A percentile compares a stretch with the other conserved stretches of the same genome.
phyloP scores from a whole-genome alignment of 2,113 vertebrate species.

The Meles meles region DNA sequence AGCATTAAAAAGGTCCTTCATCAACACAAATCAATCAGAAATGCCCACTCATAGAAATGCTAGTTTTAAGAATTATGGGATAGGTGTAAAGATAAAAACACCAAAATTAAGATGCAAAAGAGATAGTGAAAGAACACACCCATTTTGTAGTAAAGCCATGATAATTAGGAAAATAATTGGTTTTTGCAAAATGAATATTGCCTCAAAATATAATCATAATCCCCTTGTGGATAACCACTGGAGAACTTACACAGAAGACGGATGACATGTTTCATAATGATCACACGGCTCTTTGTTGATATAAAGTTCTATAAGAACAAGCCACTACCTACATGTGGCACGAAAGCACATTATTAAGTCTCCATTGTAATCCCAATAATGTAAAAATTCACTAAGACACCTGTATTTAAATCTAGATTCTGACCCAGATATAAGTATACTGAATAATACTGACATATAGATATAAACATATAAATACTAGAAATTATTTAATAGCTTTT shows the following conservation, averaged over 20 bases:
- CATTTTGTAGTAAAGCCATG: background rate
- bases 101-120: background rate
- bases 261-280: background rate
- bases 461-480: background rate
- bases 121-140: background rate
- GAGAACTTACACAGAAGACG: background rate
- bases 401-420: background rate
- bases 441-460: background rate
- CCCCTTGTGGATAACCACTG: background rate
- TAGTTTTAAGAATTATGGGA: background rate
- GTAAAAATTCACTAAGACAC: background rate
- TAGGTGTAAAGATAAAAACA: background rate
- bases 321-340: background rate
- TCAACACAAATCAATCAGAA: constrained; percentile 30
- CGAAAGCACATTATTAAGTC: background rate
- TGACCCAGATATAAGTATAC: background rate
- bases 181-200: background rate
- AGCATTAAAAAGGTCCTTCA: background rate
- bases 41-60: background rate
- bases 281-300: background rate
- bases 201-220: background rate
- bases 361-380: background rate
- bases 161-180: background rate
- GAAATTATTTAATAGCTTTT: background rate
- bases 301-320: background rate